A percentile compares a stretch with the other conserved stretches of the same genome.
Evolutionary conservation across 2,797 vertebrate species (phyloP).

Genomic region (Australoheros facetus): DNA sequence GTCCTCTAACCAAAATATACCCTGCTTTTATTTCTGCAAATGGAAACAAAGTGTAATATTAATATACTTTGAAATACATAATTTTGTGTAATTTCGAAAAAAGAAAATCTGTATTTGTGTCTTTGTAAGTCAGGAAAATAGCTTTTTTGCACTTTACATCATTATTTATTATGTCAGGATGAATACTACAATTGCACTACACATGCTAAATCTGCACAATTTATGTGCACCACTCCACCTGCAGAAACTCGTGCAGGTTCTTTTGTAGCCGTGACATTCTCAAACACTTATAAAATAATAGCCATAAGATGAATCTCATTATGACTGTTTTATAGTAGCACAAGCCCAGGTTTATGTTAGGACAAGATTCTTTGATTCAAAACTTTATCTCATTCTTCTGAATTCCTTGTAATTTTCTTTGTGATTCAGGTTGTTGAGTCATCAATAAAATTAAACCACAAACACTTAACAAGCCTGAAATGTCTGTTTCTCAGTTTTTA

Average conservation of each 20-base stretch:
- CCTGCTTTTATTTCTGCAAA: not conserved
- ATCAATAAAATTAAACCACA: not conserved
- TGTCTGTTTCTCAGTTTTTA: not conserved
- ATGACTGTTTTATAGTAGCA: not conserved
- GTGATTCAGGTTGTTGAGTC: not conserved
- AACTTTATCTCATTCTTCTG: not conserved
- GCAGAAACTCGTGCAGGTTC: not conserved
- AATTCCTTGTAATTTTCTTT: not conserved
- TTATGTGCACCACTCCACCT: slow-evolving; percentile 6
- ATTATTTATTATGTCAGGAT: not conserved
- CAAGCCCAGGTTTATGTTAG: not conserved
- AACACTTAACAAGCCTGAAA: not conserved
- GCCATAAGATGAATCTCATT: not conserved
- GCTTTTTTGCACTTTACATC: fast-evolving
- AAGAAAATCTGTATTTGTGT: not conserved
- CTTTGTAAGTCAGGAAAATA: not conserved
- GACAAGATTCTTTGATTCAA: slow-evolving; percentile 1
- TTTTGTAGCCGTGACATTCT: not conserved
- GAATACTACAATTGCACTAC: not conserved
- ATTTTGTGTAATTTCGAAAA: not conserved
- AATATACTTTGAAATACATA: too few relatives aligned
- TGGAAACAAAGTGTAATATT: not conserved
- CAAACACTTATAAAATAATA: slow-evolving; percentile 13
- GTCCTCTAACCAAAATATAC: not conserved
- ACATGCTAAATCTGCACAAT: not conserved